Base-by-base conservation (phyloP, 2,797 vertebrate species). In the Rhynchonycteris naso region DNA sequence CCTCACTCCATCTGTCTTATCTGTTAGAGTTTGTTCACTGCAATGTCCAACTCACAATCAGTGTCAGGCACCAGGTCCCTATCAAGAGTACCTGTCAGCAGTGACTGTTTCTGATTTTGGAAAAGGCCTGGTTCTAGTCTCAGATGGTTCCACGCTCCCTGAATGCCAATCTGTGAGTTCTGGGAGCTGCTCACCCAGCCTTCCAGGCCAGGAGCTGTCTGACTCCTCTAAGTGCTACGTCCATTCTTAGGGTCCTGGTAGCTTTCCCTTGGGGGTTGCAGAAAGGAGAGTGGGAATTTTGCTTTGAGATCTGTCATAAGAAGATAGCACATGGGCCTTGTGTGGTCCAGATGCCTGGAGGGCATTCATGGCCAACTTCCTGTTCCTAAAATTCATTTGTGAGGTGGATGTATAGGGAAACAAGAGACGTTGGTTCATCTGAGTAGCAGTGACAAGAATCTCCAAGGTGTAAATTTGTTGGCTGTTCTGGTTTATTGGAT, bases 41-140 rank as follows among this genome's bases (percentile, higher is more conserved):
- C 4, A 3, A 16, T 14, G 1, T 56, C 26, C 14, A n/a, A n/a
- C n/a, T n/a, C 1, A 4, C n/a, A 7, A 4, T 56, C 79, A 2
- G 33, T 3, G 5, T 35, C 9, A 43, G 47, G 33, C 10, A 7
- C 26, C n/a, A 4, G 0, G 30, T 21, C 33, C 24, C 56, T 0
- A 1, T 30, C 13, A 9, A 9, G 61, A 54, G 18, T 43, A 28
- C 26, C 6, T 10, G 10, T 38, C 12, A 24, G 19, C 8, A 0
- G 9, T 8, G 7, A 16, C 66, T 33, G 15, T 43, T 52, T 43
- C 38, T 19, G 22, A 26, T 24, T 43, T 7, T 21, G 68, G 13
- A 47, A 24, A 35, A 14, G 6, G 83, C 28, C 83, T 12, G 3
- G 33, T 33, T 78, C 33, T 71, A 26, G 38, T 71, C 38, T 26